These are phyloP conservation scores for Oscheius sp. DNA, from an alignment of 2,888 invertebrate species.

Conservation along the genomic window DNA sequence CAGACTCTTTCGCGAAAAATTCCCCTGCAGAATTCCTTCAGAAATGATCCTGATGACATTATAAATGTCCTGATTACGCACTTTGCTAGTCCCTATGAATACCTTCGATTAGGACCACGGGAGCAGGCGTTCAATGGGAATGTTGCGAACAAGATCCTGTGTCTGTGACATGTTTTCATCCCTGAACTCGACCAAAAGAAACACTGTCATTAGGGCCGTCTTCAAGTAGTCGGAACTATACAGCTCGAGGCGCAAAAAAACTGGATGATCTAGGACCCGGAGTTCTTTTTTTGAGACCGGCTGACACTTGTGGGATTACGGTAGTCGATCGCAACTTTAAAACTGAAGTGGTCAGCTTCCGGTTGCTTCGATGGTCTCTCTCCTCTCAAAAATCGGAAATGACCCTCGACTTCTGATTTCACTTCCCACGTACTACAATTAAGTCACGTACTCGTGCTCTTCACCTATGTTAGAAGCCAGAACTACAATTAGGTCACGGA, in stretches of 20 bases:
- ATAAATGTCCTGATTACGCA: slow-evolving; percentile 29
- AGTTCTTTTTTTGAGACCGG: too few relatives aligned
- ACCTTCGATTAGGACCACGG: slow-evolving; percentile 9
- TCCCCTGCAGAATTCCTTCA: not conserved
- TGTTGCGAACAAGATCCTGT: slow-evolving; percentile 7
- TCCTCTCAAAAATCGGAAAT: too few relatives aligned
- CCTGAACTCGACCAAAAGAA: too few relatives aligned
- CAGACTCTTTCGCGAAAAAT: not conserved
- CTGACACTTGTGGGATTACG: not conserved
- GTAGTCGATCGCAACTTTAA: not conserved
- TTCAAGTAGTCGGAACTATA: too few relatives aligned
- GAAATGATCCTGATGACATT: slow-evolving; percentile 8
- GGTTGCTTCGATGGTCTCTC: not conserved
- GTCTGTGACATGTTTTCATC: slow-evolving; percentile 22
- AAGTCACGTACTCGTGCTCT: too few relatives aligned
- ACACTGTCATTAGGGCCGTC: too few relatives aligned
- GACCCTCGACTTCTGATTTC: too few relatives aligned
- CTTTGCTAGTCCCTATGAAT: slow-evolving; percentile 10
- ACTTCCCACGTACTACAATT: too few relatives aligned
- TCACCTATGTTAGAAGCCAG: too few relatives aligned
- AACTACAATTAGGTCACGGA: too few relatives aligned
- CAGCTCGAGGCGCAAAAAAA: too few relatives aligned
- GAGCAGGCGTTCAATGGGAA: not conserved
- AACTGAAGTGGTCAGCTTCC: not conserved
- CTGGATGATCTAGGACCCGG: too few relatives aligned